These are phyloP conservation scores for Manis crassicaudata DNA, from an alignment of 2,797 vertebrate genomes.

Conservation along the genomic window DNA sequence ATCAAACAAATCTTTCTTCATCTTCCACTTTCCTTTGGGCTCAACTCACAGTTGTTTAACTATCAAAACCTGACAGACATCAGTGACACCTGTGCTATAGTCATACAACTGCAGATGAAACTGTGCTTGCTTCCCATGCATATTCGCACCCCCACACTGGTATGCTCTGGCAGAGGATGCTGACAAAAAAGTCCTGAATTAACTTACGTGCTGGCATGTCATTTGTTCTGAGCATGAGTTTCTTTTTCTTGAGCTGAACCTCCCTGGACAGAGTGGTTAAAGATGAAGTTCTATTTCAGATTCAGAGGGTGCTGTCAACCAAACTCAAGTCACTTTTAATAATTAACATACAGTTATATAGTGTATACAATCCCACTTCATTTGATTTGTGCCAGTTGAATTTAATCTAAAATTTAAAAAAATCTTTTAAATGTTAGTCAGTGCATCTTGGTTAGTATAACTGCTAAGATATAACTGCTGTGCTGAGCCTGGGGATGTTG, in stretches of 20 bases:
- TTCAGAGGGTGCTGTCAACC: neutral
- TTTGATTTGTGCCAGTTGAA: neutral
- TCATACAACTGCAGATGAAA: neutral
- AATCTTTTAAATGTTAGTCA: conserved; percentile 36
- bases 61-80: neutral
- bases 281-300: neutral
- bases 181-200: neutral
- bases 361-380: neutral
- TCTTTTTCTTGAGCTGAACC: conserved; percentile 25
- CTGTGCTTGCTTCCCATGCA: neutral
- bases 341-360: neutral
- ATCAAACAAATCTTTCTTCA: neutral
- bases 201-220: neutral
- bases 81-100: neutral
- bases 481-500: neutral
- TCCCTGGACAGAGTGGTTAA: neutral
- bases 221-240: conserved; percentile 14
- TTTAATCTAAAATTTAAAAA: conserved; percentile 45
- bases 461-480: neutral
- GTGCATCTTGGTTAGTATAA: neutral
- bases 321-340: conserved; percentile 17
- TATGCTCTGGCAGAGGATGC: neutral
- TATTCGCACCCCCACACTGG: neutral
- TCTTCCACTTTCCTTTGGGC: neutral
- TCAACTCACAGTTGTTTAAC: neutral